Evolutionary conservation across 2,888 invertebrate genomes (phyloP).

Genomic region (Lacanobia wlatinum): DNA sequence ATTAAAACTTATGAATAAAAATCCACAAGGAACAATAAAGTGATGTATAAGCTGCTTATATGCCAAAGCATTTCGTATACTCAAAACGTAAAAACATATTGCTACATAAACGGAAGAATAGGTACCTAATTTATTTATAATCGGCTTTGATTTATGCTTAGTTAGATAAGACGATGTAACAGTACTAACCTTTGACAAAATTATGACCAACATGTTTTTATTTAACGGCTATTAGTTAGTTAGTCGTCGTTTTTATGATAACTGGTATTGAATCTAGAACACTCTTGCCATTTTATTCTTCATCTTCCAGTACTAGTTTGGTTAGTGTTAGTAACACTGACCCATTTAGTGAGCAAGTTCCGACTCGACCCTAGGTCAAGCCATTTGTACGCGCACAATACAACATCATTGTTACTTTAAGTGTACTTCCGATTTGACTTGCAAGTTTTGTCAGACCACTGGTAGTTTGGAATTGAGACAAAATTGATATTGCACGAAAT

Average conservation of each 20-base stretch:
- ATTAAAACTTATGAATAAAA: neutral
- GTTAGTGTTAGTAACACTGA: slow-evolving; percentile 24
- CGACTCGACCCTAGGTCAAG: slow-evolving; percentile 51
- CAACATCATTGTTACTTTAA: slow-evolving; percentile 49
- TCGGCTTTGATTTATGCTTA: neutral
- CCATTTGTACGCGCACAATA: slow-evolving; percentile 36
- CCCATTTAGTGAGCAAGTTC: slow-evolving; percentile 46
- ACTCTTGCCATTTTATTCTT: neutral
- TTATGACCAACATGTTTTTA: neutral
- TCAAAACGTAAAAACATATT: slow-evolving; percentile 8
- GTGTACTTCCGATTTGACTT: slow-evolving; percentile 66
- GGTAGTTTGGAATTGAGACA: slow-evolving; percentile 24
- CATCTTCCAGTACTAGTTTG: slow-evolving; percentile 2
- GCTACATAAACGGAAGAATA: slow-evolving; percentile 12
- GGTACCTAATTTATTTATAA: slow-evolving; percentile 2
- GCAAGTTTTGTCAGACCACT: slow-evolving; percentile 53
- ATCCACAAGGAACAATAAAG: neutral
- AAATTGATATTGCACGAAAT: neutral
- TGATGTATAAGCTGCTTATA: neutral
- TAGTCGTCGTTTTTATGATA: neutral
- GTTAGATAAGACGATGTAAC: slow-evolving; percentile 25
- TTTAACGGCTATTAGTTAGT: neutral
- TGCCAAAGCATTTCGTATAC: neutral
- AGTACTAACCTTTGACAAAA: slow-evolving; percentile 1
- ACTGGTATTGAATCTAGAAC: slow-evolving; percentile 27